Percentiles rank a stretch among this genome's conserved stretches.
These are phyloP conservation scores for Helogale parvula DNA, from an alignment of 2,113 vertebrate genomes.

Conservation along the genomic window DNA sequence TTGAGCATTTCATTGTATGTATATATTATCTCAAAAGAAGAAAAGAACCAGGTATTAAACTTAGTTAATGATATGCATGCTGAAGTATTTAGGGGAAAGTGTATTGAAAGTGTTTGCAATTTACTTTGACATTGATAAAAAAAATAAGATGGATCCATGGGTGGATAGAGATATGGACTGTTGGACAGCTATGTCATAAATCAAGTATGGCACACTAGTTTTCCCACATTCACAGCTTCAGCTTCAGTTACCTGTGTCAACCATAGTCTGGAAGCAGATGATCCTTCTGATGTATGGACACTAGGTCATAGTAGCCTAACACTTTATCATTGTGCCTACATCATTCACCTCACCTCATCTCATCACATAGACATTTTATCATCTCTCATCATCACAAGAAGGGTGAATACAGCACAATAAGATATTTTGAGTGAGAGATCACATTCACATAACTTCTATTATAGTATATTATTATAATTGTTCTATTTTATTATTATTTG, in stretches of 20 bases:
- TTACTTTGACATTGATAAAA: slow-evolving; percentile 3
- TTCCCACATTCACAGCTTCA: not conserved
- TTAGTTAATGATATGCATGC: slow-evolving; percentile 1
- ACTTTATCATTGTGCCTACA: not conserved
- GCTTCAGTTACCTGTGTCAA: not conserved
- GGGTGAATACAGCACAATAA: not conserved
- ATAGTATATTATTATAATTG: not conserved
- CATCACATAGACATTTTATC: not conserved
- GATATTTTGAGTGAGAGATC: not conserved
- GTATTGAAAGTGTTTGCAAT: not conserved
- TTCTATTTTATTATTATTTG: not conserved
- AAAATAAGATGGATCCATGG: not conserved
- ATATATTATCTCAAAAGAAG: not conserved
- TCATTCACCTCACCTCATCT: not conserved
- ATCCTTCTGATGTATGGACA: not conserved
- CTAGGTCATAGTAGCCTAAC: not conserved
- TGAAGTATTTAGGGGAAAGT: not conserved
- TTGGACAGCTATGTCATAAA: not conserved
- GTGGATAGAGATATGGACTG: not conserved
- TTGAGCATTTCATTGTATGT: not conserved
- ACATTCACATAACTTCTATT: not conserved
- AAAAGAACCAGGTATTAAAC: not conserved
- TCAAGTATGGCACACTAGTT: not conserved
- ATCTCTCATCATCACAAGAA: not conserved
- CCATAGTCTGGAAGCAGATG: not conserved